Evolutionary conservation across 2,113 vertebrate genomes (phyloP), one percentile per base, ranked within the genome.

Genomic region (Erythrocercus mccallii): DNA sequence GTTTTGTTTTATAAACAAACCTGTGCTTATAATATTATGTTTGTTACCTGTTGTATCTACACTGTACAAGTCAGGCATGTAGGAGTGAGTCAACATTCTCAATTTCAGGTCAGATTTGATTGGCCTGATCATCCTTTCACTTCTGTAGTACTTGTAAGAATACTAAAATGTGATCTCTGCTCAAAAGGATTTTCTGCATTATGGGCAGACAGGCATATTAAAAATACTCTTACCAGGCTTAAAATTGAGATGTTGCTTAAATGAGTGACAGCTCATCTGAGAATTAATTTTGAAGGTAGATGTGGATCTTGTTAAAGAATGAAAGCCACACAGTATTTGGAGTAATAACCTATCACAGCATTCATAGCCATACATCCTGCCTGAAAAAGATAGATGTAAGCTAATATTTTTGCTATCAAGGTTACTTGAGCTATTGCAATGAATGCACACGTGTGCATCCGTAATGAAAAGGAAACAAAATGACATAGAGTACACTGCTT

Each of bases 101-200:
- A 2, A 1, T 95, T 95, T 97, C 94, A 89, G 91, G 89, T 92
- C 73, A 89, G 89, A 94, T 84, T 97, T 25, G 38, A 48, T 62
- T 94, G 64, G 77, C 60, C 78, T 54, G 33, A 81, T 72, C 84
- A 81, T 68, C 90, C 77, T 68, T 44, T 87, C 47, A 62, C 45
- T 47, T 79, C 72, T 44, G 47, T 64, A 58, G n/a, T 95, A 64
- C 22, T 81, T 88, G 38, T 77, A 87, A 72, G 80, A 94, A 50
- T 71, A 48, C 60, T 83, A 62, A 95, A 84, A 79, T 28, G 53
- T 14, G 54, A 74, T 92, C 64, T 96, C 84, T 54, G 68, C 95
- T 95, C 69, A 89, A 86, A 96, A 97, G 93, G 90, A 88, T 98
- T 98, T 97, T 95, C 92, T 97, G 96, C 20, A n/a, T 97, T 90